Conservation (phyloP, 2,113 vertebrate species). For the Aspiorhynchus laticeps region DNA sequence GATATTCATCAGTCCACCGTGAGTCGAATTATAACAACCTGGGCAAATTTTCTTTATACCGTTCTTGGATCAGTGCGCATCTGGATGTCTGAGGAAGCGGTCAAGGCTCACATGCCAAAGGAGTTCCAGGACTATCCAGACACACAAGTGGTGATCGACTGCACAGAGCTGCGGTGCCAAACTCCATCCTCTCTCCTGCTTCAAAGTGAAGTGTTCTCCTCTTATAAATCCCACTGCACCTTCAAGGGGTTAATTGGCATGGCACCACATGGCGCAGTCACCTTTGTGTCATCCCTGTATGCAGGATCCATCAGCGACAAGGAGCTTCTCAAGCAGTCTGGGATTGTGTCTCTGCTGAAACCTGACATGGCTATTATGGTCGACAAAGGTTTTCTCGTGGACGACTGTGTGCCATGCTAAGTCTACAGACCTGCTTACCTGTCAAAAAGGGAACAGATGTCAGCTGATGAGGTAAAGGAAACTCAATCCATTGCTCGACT, state of each 20-base stretch:
- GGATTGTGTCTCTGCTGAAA: too few species aligned
- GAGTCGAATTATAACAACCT: background rate
- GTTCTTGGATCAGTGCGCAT: background rate
- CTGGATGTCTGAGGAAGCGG: background rate
- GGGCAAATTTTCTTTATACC: background rate
- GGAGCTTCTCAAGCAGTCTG: too few species aligned
- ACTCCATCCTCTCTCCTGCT: background rate
- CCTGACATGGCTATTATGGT: too few species aligned
- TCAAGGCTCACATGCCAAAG: background rate
- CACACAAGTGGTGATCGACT: background rate
- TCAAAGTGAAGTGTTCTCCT: background rate
- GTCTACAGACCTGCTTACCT: too few species aligned
- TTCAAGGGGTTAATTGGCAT: background rate
- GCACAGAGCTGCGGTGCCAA: too few species aligned
- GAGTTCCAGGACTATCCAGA: constrained; percentile 22
- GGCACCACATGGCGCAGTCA: background rate
- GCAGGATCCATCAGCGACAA: too few species aligned
- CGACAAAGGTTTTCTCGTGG: too few species aligned
- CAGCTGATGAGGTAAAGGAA: too few species aligned
- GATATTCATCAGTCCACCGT: background rate
- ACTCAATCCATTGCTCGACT: too few species aligned
- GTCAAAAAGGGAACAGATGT: too few species aligned
- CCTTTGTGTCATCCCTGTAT: too few species aligned
- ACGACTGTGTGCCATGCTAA: too few species aligned
- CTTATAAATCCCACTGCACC: background rate